Evolutionary conservation across 2,113 vertebrate species (phyloP).

Genomic region (Lophochroa leadbeateri): DNA sequence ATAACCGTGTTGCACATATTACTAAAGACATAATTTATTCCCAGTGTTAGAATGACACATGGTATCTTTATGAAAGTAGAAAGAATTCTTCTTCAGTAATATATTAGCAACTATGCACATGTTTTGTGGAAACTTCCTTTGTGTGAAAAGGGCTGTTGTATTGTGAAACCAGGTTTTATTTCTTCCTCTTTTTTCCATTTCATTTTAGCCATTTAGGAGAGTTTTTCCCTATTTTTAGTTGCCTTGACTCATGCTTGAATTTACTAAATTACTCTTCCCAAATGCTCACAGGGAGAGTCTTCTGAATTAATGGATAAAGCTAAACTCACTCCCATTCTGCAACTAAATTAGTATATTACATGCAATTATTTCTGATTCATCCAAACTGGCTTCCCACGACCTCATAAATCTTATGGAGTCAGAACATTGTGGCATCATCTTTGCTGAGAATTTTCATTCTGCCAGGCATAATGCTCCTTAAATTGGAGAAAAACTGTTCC

Average conservation of each 20-base stretch:
- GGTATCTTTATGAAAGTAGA: background rate
- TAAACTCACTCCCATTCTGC: slow-evolving; percentile 14
- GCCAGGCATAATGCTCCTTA: background rate
- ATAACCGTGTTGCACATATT: rapidly evolving
- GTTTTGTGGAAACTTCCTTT: background rate
- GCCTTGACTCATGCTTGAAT: background rate
- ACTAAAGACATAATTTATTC: background rate
- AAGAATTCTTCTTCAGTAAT: background rate
- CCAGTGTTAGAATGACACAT: background rate
- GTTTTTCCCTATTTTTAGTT: background rate
- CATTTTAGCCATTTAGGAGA: background rate
- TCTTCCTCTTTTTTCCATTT: background rate
- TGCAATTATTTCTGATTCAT: slow-evolving; percentile 60
- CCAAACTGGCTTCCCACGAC: background rate
- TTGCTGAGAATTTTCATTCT: background rate
- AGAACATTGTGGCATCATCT: background rate
- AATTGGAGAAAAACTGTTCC: background rate
- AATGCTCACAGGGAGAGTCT: background rate
- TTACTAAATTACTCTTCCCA: slow-evolving; percentile 6
- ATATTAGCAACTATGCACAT: background rate
- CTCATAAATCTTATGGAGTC: background rate
- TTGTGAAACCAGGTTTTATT: background rate
- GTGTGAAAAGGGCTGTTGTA: background rate
- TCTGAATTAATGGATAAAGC: slow-evolving; percentile 38
- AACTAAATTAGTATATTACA: slow-evolving; percentile 7